phyloP scores from a whole-genome alignment of 2,888 invertebrate genomes.

The Litoditis marina region DNA sequence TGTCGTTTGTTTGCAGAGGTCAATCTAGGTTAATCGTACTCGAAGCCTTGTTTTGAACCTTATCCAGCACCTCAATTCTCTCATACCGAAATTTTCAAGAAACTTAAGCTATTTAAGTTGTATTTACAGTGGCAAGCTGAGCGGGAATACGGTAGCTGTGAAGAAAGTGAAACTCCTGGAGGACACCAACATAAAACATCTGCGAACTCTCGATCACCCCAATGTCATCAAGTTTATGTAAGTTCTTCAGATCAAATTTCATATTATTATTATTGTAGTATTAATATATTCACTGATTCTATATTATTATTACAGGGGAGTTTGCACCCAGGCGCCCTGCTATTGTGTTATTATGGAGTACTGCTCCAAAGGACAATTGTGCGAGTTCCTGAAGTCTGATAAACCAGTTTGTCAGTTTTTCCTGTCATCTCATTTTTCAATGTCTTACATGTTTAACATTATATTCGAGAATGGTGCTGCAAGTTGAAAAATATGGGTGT shows the following conservation, averaged over 20 bases:
- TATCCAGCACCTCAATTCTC: not conserved
- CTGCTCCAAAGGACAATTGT: conserved; percentile 90
- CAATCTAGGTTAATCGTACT: no score
- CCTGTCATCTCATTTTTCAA: no score
- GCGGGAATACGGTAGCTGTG: conserved; percentile 81
- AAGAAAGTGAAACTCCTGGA: conserved; percentile 88
- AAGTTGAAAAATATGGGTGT: conserved; percentile 22
- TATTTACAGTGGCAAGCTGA: conserved; percentile 73
- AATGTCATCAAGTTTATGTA: conserved; percentile 82
- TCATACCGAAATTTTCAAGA: conserved; percentile 2
- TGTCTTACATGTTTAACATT: not conserved
- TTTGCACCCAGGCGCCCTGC: conserved; percentile 85
- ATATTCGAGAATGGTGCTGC: conserved; percentile 12
- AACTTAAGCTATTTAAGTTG: no score
- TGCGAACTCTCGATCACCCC: conserved; percentile 87
- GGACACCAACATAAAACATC: conserved; percentile 84
- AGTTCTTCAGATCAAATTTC: conserved; percentile 33
- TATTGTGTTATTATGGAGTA: conserved; percentile 97
- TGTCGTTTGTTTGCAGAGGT: no score
- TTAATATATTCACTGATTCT: not conserved
- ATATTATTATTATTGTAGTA: not conserved
- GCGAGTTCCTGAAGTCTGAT: conserved; percentile 74
- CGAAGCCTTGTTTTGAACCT: no score
- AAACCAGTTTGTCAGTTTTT: conserved; percentile 17
- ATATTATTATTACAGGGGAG: conserved; percentile 74